Evolutionary conservation across 2,888 invertebrate genomes (phyloP).

Genomic region (Cyaniris semiargus): DNA sequence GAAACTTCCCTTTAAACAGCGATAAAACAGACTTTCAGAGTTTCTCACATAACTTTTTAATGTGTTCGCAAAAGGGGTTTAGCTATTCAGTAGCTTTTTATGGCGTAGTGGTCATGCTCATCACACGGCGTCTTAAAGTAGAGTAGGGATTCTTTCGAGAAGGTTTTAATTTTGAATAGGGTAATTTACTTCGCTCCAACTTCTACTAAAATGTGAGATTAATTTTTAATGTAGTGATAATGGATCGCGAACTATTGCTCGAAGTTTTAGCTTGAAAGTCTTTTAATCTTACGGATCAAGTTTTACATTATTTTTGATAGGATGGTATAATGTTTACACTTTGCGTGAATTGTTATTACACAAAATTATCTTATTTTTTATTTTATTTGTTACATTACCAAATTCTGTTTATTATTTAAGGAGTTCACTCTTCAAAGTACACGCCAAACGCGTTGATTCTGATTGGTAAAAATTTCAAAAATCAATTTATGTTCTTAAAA

Average conservation of each 20-base stretch:
- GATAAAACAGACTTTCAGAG: constrained; percentile 72
- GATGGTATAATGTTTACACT: background rate
- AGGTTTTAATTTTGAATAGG: constrained; percentile 26
- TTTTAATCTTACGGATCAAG: constrained; percentile 2
- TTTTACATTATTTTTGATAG: background rate
- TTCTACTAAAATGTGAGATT: background rate
- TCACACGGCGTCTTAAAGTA: constrained; percentile 23
- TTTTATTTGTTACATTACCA: too few relatives aligned
- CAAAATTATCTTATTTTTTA: too few relatives aligned
- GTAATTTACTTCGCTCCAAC: constrained; percentile 16
- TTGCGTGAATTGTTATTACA: too few relatives aligned
- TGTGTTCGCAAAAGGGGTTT: constrained; percentile 61
- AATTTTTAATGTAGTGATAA: constrained; percentile 21
- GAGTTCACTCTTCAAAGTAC: background rate
- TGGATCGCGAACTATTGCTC: constrained; percentile 28
- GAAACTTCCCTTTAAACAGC: constrained; percentile 65
- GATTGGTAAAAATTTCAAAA: too few relatives aligned
- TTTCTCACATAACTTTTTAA: constrained; percentile 69
- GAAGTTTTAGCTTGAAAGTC: constrained; percentile 32
- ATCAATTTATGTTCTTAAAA: too few relatives aligned
- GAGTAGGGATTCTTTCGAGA: constrained; percentile 11
- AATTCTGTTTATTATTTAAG: background rate
- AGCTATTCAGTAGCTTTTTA: constrained; percentile 64
- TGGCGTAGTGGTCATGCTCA: constrained; percentile 51
- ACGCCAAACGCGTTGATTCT: too few relatives aligned